phyloP scores from a whole-genome alignment of 1,140 invertebrate species.

The Orchestia grillus region DNA sequence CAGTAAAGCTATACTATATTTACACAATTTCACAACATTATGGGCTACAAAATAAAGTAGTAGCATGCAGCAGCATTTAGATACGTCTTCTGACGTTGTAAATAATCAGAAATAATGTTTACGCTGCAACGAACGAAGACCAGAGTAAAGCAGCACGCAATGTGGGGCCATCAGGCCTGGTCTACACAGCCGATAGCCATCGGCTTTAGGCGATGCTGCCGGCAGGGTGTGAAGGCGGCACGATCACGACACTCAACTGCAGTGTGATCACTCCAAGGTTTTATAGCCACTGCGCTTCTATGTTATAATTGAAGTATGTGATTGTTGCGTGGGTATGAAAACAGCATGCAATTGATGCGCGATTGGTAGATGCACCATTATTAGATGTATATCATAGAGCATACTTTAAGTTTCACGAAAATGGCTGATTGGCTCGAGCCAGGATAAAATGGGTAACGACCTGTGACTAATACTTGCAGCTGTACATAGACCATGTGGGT shows the following conservation, averaged over 20 bases:
- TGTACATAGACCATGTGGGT: background rate
- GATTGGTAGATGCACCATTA: too few relatives aligned
- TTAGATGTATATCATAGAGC: too few relatives aligned
- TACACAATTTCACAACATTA: background rate
- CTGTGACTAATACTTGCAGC: background rate
- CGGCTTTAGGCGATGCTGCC: background rate
- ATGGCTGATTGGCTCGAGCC: too few relatives aligned
- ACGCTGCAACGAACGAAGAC: background rate
- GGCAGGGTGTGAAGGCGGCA: background rate
- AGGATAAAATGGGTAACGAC: background rate
- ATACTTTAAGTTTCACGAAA: too few relatives aligned
- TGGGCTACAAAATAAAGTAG: background rate
- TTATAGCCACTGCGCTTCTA: background rate
- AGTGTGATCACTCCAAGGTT: background rate
- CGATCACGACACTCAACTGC: background rate
- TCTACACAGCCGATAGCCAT: background rate
- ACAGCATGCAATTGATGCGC: too few relatives aligned
- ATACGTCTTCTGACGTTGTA: background rate
- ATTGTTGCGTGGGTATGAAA: too few relatives aligned
- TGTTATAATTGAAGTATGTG: background rate
- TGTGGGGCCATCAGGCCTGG: too few relatives aligned
- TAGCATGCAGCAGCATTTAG: background rate
- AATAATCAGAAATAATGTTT: background rate
- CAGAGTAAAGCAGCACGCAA: background rate
- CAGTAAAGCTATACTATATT: too few relatives aligned